Percentiles rank a stretch among this genome's conserved stretches.
phyloP scores from a whole-genome alignment of 2,113 vertebrate species.

The Mustelus asterias region DNA sequence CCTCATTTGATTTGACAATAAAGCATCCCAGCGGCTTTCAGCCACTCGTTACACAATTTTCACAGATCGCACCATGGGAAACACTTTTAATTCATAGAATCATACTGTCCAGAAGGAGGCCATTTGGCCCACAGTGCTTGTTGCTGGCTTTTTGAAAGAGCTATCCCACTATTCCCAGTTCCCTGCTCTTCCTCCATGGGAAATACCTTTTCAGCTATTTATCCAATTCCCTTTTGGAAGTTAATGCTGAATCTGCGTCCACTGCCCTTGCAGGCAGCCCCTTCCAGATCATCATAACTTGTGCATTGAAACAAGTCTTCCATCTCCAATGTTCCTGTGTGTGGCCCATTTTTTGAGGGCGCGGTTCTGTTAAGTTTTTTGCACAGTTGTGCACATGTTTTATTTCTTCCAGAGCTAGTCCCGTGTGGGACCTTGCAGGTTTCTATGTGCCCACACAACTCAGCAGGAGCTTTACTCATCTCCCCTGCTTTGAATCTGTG shows the following conservation, averaged over 20 bases:
- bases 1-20: not conserved
- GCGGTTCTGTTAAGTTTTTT: not conserved
- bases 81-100: not conserved
- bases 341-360: too few species aligned
- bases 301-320: not conserved
- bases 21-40: not conserved
- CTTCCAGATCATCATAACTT: not conserved
- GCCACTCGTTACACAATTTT: not conserved
- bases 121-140: not conserved
- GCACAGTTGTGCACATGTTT: not conserved
- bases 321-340: too few species aligned
- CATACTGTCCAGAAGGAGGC: not conserved
- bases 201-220: not conserved
- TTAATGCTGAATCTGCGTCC: not conserved
- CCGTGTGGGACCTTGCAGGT: not conserved
- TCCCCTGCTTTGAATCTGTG: not conserved
- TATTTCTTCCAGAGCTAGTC: not conserved
- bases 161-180: not conserved
- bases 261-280: not conserved
- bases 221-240: not conserved
- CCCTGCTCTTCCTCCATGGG: not conserved
- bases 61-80: not conserved
- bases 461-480: not conserved
- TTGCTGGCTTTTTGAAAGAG: not conserved
- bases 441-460: not conserved